phyloP scores from a whole-genome alignment of 1,140 invertebrate species.

The Sarcophaga bullata region DNA sequence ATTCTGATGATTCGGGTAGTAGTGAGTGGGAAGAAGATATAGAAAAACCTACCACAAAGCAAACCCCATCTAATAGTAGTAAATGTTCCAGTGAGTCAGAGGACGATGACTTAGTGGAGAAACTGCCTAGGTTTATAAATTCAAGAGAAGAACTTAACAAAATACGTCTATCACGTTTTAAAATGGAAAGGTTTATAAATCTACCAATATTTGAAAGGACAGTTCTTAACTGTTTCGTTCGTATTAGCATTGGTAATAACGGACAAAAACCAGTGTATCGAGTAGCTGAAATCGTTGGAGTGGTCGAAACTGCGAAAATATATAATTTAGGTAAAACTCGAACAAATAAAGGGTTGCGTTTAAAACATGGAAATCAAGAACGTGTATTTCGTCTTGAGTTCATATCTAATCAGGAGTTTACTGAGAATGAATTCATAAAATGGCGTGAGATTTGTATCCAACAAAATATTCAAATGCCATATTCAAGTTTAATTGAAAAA shows the following conservation, averaged over 20 bases:
- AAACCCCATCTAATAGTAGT: slow-evolving; percentile 65
- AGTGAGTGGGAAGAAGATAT: slow-evolving; percentile 67
- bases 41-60: slow-evolving; percentile 67
- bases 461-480: slow-evolving; percentile 83
- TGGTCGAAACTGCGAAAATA: slow-evolving; percentile 94
- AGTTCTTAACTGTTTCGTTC: slow-evolving; percentile 92
- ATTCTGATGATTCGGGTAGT: slow-evolving; percentile 93
- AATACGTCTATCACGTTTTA: slow-evolving; percentile 89
- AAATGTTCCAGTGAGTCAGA: slow-evolving; percentile 69
- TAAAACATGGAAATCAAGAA: slow-evolving; percentile 88
- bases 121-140: slow-evolving; percentile 72
- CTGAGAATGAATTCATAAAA: slow-evolving; percentile 91
- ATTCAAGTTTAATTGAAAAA: slow-evolving; percentile 82
- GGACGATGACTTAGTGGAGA: slow-evolving; percentile 61
- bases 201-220: slow-evolving; percentile 93
- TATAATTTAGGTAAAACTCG: slow-evolving; percentile 90
- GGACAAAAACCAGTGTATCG: slow-evolving; percentile 84
- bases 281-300: slow-evolving; percentile 93
- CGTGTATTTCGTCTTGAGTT: slow-evolving; percentile 95
- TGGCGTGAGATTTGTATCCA: slow-evolving; percentile 88
- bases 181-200: slow-evolving; percentile 95
- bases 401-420: slow-evolving; percentile 97
- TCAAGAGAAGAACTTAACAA: slow-evolving; percentile 86
- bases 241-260: slow-evolving; percentile 95
- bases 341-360: slow-evolving; percentile 88